These are phyloP conservation scores for Trichopoda pennipes DNA, from an alignment of 2,888 invertebrate genomes.

Conservation along the genomic window DNA sequence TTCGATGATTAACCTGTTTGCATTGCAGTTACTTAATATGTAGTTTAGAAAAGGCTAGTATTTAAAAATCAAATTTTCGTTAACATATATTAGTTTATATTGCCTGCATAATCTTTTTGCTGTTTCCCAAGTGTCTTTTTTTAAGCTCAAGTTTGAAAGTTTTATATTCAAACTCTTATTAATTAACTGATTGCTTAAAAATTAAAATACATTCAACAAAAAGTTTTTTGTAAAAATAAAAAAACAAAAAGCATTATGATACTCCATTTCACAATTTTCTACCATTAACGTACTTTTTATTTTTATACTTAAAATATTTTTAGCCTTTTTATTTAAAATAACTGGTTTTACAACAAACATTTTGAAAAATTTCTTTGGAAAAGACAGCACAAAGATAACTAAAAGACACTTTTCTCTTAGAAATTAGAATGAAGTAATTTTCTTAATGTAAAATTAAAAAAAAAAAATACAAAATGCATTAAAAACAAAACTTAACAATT, in stretches of 20 bases:
- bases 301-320: constrained; percentile 42
- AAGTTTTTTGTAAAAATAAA: constrained; percentile 31
- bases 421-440: constrained; percentile 47
- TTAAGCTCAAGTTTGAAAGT: constrained; percentile 55
- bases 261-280: constrained; percentile 13
- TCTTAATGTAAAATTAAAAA: constrained; percentile 20
- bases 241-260: constrained; percentile 16
- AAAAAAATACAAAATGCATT: background rate
- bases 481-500: background rate
- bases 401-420: constrained; percentile 57
- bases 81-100: constrained; percentile 52
- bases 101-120: constrained; percentile 58
- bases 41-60: constrained; percentile 47
- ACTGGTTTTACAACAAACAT: constrained; percentile 14
- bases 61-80: constrained; percentile 37
- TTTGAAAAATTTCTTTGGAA: background rate
- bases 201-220: constrained; percentile 49
- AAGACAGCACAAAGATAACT: constrained; percentile 58
- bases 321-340: constrained; percentile 20
- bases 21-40: constrained; percentile 29
- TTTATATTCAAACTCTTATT: constrained; percentile 41
- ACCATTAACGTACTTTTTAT: constrained; percentile 27
- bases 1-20: constrained; percentile 81
- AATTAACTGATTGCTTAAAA: constrained; percentile 46
- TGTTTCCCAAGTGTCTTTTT: constrained; percentile 65